Evolutionary conservation across 2,113 vertebrate species (phyloP).

Genomic region (Heteronetta atricapilla): DNA sequence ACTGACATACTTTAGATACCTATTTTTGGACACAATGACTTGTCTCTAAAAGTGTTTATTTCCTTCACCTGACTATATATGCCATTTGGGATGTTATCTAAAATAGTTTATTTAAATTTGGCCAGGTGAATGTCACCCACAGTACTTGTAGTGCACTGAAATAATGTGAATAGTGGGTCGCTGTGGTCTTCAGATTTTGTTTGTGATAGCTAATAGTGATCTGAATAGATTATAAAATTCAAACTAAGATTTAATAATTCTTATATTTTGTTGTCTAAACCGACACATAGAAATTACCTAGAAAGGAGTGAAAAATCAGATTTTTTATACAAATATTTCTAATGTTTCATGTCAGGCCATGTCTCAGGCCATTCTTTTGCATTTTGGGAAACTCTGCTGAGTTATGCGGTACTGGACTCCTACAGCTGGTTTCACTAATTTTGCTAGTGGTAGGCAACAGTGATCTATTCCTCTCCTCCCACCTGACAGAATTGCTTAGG

Average conservation of each 20-base stretch:
- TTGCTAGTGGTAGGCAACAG: not conserved
- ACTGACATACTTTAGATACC: not conserved
- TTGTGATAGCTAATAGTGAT: not conserved
- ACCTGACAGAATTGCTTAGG: not conserved
- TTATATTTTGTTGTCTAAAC: not conserved
- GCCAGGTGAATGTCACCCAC: not conserved
- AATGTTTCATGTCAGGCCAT: not conserved
- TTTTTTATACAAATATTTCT: not conserved
- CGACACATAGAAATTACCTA: not conserved
- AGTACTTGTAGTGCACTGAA: not conserved
- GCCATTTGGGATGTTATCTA: not conserved
- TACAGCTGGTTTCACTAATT: not conserved
- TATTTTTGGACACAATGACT: not conserved
- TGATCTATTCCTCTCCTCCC: not conserved
- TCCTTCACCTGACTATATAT: not conserved
- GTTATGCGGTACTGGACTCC: rapidly evolving
- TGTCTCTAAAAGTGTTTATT: not conserved
- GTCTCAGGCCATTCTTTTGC: not conserved
- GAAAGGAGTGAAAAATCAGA: not conserved
- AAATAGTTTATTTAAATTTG: not conserved
- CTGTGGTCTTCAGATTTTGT: not conserved
- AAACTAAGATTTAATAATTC: not conserved
- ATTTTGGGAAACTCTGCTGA: not conserved
- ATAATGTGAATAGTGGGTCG: not conserved
- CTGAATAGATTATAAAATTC: not conserved